Evolutionary conservation across 2,797 vertebrate species (phyloP).

Genomic region (Hemibagrus guttatus): DNA sequence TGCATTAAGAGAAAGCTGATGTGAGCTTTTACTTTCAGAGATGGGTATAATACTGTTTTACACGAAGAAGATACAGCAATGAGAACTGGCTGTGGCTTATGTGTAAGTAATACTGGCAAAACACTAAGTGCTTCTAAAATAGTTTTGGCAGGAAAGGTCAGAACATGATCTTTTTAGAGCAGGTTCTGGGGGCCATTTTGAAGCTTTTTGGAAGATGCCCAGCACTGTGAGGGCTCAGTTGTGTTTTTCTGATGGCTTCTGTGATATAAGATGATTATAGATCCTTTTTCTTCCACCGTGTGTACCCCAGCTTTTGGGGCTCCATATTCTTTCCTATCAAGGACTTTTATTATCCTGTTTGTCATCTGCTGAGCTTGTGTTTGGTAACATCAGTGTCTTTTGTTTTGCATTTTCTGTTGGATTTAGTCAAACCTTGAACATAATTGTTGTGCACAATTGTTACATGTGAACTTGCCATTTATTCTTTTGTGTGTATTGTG

Average conservation of each 20-base stretch:
- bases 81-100: slow-evolving; percentile 1
- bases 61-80: slow-evolving; percentile 1
- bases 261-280: neutral
- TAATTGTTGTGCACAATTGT: neutral
- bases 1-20: neutral
- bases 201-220: slow-evolving; percentile 13
- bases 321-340: slow-evolving; percentile 42
- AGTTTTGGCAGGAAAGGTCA: neutral
- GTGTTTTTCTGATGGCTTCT: slow-evolving; percentile 11
- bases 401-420: slow-evolving; percentile 22
- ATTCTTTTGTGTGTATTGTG: slow-evolving; percentile 11
- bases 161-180: neutral
- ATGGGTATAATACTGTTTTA: neutral
- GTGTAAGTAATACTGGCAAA: slow-evolving; percentile 24
- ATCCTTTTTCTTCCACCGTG: slow-evolving; percentile 8
- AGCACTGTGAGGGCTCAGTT: neutral
- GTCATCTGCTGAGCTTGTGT: slow-evolving; percentile 27
- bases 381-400: slow-evolving; percentile 18
- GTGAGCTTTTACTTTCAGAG: neutral
- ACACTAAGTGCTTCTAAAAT: neutral
- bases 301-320: slow-evolving; percentile 5
- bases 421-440: slow-evolving; percentile 21
- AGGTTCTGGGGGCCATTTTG: slow-evolving; percentile 18
- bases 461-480: slow-evolving; percentile 22
- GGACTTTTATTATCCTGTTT: slow-evolving; percentile 48